A percentile compares a stretch with the other conserved stretches of the same genome.
Evolutionary conservation across 2,113 vertebrate species (phyloP).

Genomic region (Campylomormyrus numenius): DNA sequence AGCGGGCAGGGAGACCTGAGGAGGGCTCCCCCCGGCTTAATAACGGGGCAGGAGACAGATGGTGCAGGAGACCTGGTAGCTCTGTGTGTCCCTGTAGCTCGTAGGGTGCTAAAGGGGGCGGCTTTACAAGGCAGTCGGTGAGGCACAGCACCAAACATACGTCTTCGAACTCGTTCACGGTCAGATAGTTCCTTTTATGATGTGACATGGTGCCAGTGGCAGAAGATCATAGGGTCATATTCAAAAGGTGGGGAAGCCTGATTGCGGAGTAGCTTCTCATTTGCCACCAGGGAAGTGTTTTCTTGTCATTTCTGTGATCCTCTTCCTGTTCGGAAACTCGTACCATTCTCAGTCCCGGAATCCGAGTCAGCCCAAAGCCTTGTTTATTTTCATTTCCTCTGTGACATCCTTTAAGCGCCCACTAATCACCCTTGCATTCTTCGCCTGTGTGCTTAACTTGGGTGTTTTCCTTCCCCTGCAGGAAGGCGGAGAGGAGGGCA

Average conservation of each 20-base stretch:
- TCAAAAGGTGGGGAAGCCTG: background rate
- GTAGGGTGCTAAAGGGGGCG: constrained; percentile 31
- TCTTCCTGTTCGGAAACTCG: background rate
- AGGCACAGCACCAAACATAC: constrained; percentile 28
- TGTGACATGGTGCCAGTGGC: background rate
- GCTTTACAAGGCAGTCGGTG: constrained; percentile 31
- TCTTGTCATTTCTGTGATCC: background rate
- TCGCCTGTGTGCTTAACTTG: background rate
- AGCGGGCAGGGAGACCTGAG: background rate
- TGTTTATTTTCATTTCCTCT: background rate
- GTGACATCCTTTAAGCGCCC: background rate
- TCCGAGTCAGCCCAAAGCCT: background rate
- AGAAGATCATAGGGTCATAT: background rate
- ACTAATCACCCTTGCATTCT: background rate
- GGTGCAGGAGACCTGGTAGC: constrained; percentile 16
- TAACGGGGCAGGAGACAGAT: constrained; percentile 29
- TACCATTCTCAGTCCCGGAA: background rate
- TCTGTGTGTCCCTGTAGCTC: constrained; percentile 22
- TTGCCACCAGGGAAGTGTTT: background rate
- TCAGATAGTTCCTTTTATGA: background rate
- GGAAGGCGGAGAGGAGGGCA: constrained; percentile 64
- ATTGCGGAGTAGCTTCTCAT: background rate
- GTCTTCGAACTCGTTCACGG: constrained; percentile 2
- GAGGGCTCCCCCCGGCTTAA: constrained; percentile 10
- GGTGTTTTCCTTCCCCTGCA: constrained; percentile 35